Percentiles rank a stretch among this genome's conserved stretches.
Conservation (phyloP, 2,113 vertebrate species). For the Perognathus longimembris region DNA sequence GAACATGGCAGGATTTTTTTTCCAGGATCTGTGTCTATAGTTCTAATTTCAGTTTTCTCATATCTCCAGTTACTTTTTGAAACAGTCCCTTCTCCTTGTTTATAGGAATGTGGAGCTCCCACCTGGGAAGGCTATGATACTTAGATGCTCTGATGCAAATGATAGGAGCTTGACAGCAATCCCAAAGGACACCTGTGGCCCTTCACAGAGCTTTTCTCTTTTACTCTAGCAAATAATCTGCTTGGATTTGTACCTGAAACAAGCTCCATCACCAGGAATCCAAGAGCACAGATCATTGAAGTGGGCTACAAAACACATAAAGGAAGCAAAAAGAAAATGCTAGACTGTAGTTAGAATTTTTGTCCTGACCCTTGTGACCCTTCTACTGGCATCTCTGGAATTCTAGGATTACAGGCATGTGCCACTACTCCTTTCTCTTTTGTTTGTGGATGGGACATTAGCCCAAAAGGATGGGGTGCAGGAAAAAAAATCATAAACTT, state of each 20-base stretch:
- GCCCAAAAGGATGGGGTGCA: background rate
- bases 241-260: constrained; percentile 43
- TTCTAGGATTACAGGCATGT: background rate
- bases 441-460: background rate
- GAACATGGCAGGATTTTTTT: background rate
- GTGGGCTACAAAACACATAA: background rate
- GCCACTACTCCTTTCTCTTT: background rate
- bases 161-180: background rate
- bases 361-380: background rate
- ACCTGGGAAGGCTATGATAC: background rate
- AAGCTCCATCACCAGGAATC: background rate
- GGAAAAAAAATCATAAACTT: constrained; percentile 35
- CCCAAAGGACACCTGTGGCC: constrained; percentile 34
- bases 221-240: background rate
- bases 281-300: constrained; percentile 22
- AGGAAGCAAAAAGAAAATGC: constrained; percentile 10
- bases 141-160: background rate
- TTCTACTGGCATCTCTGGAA: too few relatives aligned
- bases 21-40: background rate
- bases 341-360: constrained; percentile 18
- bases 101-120: constrained; percentile 19
- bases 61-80: constrained; percentile 50
- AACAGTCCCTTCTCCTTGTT: constrained; percentile 20
- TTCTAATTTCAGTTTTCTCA: constrained; percentile 60
- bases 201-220: background rate